These are phyloP conservation scores for Zaprionus camerounensis DNA, from an alignment of 1,140 invertebrate genomes.

Conservation along the genomic window DNA sequence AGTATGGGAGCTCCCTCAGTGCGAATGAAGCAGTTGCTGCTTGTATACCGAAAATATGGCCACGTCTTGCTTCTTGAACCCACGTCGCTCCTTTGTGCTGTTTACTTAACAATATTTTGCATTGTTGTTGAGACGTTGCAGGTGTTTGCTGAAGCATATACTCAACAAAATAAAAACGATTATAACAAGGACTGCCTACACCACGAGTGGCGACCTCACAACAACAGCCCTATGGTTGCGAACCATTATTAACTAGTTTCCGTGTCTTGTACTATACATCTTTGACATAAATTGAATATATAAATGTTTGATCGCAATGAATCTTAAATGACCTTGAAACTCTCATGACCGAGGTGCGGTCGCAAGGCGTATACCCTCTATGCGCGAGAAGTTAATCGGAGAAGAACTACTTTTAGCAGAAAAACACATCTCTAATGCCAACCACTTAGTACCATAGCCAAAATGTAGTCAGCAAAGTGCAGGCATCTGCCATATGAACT, in stretches of 20 bases:
- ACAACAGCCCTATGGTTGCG: background rate
- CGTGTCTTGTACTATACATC: background rate
- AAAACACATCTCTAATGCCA: background rate
- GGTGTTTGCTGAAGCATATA: conserved; percentile 77
- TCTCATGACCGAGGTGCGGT: no score
- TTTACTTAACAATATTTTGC: conserved; percentile 74
- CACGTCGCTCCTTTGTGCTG: conserved; percentile 30
- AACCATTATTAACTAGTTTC: conserved; percentile 2
- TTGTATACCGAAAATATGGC: conserved; percentile 73
- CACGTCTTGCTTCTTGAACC: conserved; percentile 17
- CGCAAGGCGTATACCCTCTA: no score
- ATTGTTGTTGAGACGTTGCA: conserved; percentile 81
- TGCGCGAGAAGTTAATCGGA: no score
- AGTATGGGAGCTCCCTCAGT: background rate
- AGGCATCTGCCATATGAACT: conserved; percentile 54
- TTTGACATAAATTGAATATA: background rate
- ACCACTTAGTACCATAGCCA: conserved; percentile 31
- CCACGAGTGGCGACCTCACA: conserved; percentile 29
- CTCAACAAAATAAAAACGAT: conserved; percentile 59
- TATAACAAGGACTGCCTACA: conserved; percentile 10
- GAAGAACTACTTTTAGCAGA: background rate
- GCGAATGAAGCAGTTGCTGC: conserved; percentile 56
- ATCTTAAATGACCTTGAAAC: background rate
- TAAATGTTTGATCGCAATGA: background rate
- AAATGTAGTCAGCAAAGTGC: conserved; percentile 56